These are phyloP conservation scores for Oncorhynchus mykiss DNA, from an alignment of 2,113 vertebrate genomes.

Conservation along the genomic window DNA sequence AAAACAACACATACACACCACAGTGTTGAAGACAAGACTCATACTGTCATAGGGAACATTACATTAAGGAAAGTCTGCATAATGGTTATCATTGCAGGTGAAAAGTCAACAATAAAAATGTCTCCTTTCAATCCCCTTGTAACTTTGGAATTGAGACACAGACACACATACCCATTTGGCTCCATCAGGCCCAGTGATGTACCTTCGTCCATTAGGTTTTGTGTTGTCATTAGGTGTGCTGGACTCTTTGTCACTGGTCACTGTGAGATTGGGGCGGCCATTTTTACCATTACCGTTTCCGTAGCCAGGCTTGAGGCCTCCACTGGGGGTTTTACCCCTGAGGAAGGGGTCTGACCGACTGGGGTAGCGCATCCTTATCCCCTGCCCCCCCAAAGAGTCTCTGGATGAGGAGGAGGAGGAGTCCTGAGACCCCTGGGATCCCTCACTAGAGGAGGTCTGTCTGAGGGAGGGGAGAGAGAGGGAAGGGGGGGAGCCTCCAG, in stretches of 20 bases:
- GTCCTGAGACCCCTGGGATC: too few species aligned
- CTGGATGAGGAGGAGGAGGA: too few species aligned
- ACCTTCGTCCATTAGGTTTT: conserved; percentile 80
- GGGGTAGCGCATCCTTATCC: conserved; percentile 57
- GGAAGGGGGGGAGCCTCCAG: background rate
- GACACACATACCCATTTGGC: conserved; percentile 87
- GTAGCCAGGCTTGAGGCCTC: conserved; percentile 59
- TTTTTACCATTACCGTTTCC: conserved; percentile 74
- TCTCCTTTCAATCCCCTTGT: too few species aligned
- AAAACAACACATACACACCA: background rate
- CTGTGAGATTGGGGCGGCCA: conserved; percentile 83
- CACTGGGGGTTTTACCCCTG: conserved; percentile 60
- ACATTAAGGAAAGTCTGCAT: background rate
- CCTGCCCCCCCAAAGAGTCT: background rate
- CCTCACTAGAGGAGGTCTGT: too few species aligned
- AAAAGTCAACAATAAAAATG: background rate
- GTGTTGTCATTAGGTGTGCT: conserved; percentile 66
- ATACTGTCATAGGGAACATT: too few species aligned
- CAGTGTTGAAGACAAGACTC: background rate
- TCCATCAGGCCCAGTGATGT: conserved; percentile 94
- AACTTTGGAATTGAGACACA: background rate
- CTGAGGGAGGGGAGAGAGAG: too few species aligned
- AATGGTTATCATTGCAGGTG: background rate
- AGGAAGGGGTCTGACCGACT: conserved; percentile 13
- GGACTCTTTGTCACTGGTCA: conserved; percentile 76